phyloP scores from a whole-genome alignment of 2,888 invertebrate species.

The Caenorhabditis imperialis region DNA sequence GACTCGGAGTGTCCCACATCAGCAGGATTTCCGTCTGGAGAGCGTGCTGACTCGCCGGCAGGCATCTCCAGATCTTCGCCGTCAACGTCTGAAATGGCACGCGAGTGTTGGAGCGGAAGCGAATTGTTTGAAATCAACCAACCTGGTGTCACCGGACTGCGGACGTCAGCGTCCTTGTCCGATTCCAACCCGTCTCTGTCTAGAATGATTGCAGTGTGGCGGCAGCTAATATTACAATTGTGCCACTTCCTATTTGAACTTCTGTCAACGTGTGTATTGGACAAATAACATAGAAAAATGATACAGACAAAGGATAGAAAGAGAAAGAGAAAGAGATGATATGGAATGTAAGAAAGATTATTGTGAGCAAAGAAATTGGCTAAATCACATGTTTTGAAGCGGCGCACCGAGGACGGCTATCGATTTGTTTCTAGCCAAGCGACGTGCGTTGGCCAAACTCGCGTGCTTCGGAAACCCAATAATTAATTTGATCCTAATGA shows the following conservation, averaged over 20 bases:
- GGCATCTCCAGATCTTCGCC: constrained; percentile 38
- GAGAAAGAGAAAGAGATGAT: not conserved
- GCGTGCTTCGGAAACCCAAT: no score
- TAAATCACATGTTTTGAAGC: no score
- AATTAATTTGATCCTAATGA: no score
- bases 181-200: constrained; percentile 52
- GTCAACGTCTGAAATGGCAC: constrained; percentile 27
- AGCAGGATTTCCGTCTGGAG: constrained; percentile 28
- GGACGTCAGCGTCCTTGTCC: constrained; percentile 38
- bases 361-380: no score
- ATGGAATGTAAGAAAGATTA: no score
- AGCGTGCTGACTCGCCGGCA: constrained; percentile 34
- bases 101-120: not conserved
- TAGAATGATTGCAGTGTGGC: constrained; percentile 49
- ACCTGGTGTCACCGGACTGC: constrained; percentile 41
- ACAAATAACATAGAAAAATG: not conserved
- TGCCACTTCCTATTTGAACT: constrained; percentile 37
- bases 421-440: no score
- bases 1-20: constrained; percentile 31
- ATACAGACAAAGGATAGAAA: not conserved
- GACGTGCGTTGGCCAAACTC: no score
- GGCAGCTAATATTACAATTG: constrained; percentile 47
- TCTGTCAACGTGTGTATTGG: no score
- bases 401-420: no score
- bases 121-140: not conserved